Evolutionary conservation across 2,888 invertebrate genomes (phyloP).

Genomic region (Mythimna albipuncta): DNA sequence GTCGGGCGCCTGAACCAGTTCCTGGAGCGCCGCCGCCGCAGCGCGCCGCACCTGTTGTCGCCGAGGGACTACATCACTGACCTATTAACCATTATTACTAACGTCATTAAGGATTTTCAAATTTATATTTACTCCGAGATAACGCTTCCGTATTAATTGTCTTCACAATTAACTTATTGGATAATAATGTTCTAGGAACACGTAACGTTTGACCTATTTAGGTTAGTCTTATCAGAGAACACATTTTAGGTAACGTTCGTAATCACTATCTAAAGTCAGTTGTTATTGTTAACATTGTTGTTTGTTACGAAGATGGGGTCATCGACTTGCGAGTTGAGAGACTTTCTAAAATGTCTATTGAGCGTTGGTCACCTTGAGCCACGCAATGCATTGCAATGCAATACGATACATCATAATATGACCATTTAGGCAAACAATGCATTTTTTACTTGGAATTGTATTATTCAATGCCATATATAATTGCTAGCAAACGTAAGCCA

Average conservation of each 20-base stretch:
- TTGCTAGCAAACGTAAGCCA: constrained; percentile 11
- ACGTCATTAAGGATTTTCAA: constrained; percentile 72
- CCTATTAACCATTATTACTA: constrained; percentile 83
- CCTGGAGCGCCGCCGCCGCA: constrained; percentile 57
- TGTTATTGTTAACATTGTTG: constrained; percentile 47
- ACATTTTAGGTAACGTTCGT: constrained; percentile 25
- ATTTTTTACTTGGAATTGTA: constrained; percentile 21
- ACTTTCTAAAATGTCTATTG: constrained; percentile 89
- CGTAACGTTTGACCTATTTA: constrained; percentile 56
- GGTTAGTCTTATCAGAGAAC: constrained; percentile 29
- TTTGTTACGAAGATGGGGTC: constrained; percentile 73
- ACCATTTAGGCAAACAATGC: constrained; percentile 29
- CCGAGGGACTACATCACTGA: constrained; percentile 74
- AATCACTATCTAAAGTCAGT: constrained; percentile 12
- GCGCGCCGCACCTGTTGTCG: constrained; percentile 72
- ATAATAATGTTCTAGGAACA: constrained; percentile 62
- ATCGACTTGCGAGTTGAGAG: constrained; percentile 82
- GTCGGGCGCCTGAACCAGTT: constrained; percentile 83
- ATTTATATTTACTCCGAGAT: constrained; percentile 65
- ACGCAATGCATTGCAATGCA: constrained; percentile 73
- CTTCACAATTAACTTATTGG: constrained; percentile 69
- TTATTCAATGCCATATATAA: constrained; percentile 25
- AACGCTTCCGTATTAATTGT: constrained; percentile 68
- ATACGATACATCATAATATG: constrained; percentile 50
- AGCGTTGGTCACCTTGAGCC: constrained; percentile 87